Evolutionary conservation across 1,140 invertebrate species (phyloP).

Genomic region (Pachyrhynchus sulphureomaculatus): DNA sequence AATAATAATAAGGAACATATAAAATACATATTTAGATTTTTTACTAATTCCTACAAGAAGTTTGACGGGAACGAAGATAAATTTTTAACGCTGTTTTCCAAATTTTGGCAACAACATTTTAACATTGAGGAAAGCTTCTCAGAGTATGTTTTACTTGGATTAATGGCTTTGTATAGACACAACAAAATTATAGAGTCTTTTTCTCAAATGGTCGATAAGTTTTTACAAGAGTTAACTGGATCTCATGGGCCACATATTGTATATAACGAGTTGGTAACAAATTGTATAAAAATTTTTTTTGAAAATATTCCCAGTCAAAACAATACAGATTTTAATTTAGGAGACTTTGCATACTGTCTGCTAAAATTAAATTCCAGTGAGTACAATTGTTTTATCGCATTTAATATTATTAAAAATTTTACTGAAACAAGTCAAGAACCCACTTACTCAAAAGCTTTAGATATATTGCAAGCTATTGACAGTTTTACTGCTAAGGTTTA

Average conservation of each 20-base stretch:
- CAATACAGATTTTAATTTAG: neutral
- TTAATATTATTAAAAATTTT: neutral
- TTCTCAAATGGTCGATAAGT: neutral
- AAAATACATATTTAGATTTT: slow-evolving; percentile 2
- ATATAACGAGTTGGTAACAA: neutral
- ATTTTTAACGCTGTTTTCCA: slow-evolving; percentile 1
- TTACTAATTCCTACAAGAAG: neutral
- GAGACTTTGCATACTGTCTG: neutral
- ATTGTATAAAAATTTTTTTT: neutral
- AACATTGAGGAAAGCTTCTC: slow-evolving; percentile 4
- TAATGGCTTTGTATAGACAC: neutral
- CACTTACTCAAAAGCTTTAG: too few relatives aligned
- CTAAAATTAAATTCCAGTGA: neutral
- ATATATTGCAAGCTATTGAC: too few relatives aligned
- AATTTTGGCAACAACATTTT: slow-evolving; percentile 11
- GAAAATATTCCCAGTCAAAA: neutral
- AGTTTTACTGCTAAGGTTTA: too few relatives aligned
- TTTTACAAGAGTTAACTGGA: neutral
- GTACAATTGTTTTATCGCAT: slow-evolving; percentile 6
- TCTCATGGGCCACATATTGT: neutral
- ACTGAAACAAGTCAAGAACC: neutral
- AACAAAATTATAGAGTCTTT: neutral
- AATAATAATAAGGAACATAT: neutral
- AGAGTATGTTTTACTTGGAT: neutral
- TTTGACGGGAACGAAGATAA: neutral